phyloP scores from a whole-genome alignment of 2,888 invertebrate genomes.

The Drosophila gaucha region DNA sequence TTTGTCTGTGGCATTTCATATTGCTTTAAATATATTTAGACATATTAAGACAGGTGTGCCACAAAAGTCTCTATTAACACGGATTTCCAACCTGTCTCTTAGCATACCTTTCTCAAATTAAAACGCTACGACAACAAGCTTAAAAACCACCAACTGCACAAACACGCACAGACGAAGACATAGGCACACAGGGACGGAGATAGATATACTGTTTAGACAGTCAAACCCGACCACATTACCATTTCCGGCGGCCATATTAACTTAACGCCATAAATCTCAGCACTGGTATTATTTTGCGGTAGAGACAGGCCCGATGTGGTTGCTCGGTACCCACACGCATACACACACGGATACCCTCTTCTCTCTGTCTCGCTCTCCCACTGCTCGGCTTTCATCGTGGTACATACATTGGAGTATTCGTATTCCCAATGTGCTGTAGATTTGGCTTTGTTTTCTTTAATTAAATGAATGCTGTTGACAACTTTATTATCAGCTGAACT shows the following conservation, averaged over 20 bases:
- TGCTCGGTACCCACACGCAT: conserved; percentile 2
- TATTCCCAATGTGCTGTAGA: conserved; percentile 70
- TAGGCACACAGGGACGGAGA: conserved; percentile 1
- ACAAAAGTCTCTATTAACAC: conserved; percentile 5
- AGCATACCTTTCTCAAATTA: conserved; percentile 14
- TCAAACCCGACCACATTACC: conserved; percentile 53
- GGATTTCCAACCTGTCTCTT: not conserved
- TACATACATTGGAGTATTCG: conserved; percentile 38
- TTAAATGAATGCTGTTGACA: conserved; percentile 83
- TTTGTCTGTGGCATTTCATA: not conserved
- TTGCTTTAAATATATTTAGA: not conserved
- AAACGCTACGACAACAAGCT: conserved; percentile 14
- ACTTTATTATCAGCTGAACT: conserved; percentile 81
- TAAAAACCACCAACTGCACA: conserved; percentile 14
- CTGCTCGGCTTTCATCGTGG: conserved; percentile 17
- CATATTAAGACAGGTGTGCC: conserved; percentile 9
- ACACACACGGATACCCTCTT: conserved; percentile 1
- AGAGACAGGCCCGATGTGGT: conserved; percentile 20
- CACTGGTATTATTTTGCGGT: conserved; percentile 50
- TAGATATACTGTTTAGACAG: conserved; percentile 18
- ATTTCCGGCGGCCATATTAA: conserved; percentile 73
- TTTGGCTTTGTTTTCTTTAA: conserved; percentile 80
- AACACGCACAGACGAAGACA: conserved; percentile 13
- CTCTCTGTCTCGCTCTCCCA: conserved; percentile 4
- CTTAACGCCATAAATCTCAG: conserved; percentile 72